Conservation (phyloP, 2,797 vertebrate genomes). For the Paguma larvata region DNA sequence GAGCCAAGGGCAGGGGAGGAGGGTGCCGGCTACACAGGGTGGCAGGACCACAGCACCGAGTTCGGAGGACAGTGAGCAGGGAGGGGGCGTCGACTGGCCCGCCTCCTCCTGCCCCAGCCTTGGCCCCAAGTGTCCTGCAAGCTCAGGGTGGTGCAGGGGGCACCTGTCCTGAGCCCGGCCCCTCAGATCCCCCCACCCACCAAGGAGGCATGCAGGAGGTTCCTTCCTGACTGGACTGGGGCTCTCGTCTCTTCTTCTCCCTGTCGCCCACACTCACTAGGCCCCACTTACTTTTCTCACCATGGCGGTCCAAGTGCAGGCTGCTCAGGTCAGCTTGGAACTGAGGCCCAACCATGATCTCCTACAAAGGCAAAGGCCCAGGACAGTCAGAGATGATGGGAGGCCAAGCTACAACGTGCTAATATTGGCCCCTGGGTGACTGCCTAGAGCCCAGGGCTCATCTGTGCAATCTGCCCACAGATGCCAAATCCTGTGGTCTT, state of each 20-base stretch:
- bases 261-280: neutral
- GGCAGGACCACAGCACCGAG: neutral
- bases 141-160: neutral
- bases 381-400: neutral
- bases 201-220: too few relatives aligned
- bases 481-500: neutral
- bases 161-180: neutral
- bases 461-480: neutral
- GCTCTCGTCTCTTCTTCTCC: neutral
- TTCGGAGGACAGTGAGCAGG: neutral
- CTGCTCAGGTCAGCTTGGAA: constrained; percentile 95
- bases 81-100: neutral
- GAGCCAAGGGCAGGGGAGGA: neutral
- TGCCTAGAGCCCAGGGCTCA: neutral
- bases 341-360: constrained; percentile 97
- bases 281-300: constrained; percentile 91
- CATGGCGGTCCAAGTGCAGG: constrained; percentile 87
- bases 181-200: neutral
- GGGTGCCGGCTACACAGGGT: neutral
- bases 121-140: neutral
- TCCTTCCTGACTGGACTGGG: neutral
- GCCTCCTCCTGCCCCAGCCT: neutral
- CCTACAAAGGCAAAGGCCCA: constrained; percentile 88
- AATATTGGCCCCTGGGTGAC: neutral
- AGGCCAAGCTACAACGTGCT: neutral